Conservation (phyloP, 2,888 invertebrate species). For the Acrocyrtus sp. region DNA sequence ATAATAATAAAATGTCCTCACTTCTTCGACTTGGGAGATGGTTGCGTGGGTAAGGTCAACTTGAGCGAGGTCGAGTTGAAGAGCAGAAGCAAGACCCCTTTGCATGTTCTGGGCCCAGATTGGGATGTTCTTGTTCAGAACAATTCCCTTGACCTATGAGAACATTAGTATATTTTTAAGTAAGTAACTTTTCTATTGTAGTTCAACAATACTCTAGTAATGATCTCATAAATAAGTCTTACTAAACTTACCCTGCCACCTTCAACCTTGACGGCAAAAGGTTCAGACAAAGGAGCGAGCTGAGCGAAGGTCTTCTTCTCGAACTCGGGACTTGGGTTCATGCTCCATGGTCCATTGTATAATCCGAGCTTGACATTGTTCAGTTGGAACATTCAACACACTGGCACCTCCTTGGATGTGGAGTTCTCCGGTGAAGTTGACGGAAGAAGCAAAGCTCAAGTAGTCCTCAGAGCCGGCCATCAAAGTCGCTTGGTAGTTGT, state of each 20-base stretch:
- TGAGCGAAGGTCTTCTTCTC: conserved; percentile 52
- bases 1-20: too few species aligned
- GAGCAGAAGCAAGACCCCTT: conserved; percentile 60
- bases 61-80: conserved; percentile 56
- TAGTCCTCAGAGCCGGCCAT: conserved; percentile 61
- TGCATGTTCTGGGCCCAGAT: conserved; percentile 63
- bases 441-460: conserved; percentile 54
- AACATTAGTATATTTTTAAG: conserved; percentile 4
- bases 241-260: conserved; percentile 50
- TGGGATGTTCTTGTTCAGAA: conserved; percentile 55
- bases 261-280: conserved; percentile 59
- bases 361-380: conserved; percentile 56
- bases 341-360: conserved; percentile 58
- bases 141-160: conserved; percentile 54
- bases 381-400: conserved; percentile 53
- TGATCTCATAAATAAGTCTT: not conserved
- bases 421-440: conserved; percentile 60
- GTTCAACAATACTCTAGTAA: too few species aligned
- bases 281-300: conserved; percentile 58
- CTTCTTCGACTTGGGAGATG: conserved; percentile 54
- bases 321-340: conserved; percentile 14
- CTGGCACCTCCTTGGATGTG: conserved; percentile 55
- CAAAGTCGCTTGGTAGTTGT: conserved; percentile 51
- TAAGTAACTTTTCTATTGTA: not conserved
- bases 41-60: conserved; percentile 43